A percentile compares a stretch with the other conserved stretches of the same genome.
phyloP scores from a whole-genome alignment of 2,888 invertebrate genomes.

The Acholoe squamosa region DNA sequence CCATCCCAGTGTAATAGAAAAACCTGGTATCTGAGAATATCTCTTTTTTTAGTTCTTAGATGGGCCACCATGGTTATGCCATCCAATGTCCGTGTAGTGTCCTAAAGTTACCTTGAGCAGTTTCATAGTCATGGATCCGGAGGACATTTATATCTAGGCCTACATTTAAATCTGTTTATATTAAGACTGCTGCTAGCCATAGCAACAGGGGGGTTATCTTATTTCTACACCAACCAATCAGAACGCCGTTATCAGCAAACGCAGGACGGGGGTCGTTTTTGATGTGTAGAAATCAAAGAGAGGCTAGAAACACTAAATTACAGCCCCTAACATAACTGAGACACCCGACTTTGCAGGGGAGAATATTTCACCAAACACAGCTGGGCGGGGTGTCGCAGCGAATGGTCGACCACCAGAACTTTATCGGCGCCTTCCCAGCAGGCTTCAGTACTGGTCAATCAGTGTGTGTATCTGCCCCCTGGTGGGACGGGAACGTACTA shows the following conservation, averaged over 20 bases:
- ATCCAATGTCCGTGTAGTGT: no score
- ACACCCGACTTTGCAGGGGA: constrained; percentile 29
- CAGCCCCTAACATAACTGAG: constrained; percentile 15
- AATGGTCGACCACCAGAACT: constrained; percentile 44
- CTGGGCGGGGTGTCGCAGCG: constrained; percentile 14
- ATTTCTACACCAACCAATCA: constrained; percentile 4
- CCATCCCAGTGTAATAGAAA: no score
- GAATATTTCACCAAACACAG: constrained; percentile 49
- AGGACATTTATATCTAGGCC: no score
- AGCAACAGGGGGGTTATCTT: not conserved
- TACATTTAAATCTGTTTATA: no score
- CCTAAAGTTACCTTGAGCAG: no score
- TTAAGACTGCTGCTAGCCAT: no score
- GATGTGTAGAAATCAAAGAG: constrained; percentile 19
- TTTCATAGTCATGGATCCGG: no score
- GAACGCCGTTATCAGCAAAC: not conserved
- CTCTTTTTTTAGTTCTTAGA: no score
- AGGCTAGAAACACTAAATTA: not conserved
- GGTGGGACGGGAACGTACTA: not conserved
- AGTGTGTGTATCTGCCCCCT: not conserved
- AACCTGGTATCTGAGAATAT: no score
- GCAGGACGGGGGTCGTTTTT: not conserved
- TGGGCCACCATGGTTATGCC: no score
- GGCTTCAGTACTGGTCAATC: not conserved
- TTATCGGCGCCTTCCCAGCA: constrained; percentile 46